phyloP scores from a whole-genome alignment of 64 coral and sea anemone species.

The Dendronephthya gigantea region DNA sequence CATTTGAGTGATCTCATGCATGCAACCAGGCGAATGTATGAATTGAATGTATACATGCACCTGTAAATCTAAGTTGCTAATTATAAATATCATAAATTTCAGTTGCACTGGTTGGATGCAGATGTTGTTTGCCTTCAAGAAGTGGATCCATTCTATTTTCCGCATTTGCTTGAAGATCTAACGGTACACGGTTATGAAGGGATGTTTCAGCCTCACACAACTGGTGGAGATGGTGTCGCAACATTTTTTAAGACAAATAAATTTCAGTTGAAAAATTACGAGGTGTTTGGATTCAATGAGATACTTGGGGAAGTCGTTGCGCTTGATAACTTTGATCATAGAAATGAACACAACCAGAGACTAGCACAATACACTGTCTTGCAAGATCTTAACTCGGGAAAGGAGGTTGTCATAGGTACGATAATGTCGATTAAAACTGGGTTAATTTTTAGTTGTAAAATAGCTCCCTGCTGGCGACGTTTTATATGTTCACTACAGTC shows the following conservation, averaged over 20 bases:
- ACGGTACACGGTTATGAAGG: constrained; percentile 10
- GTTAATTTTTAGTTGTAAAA: no score
- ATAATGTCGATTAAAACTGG: no score
- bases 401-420: neutral
- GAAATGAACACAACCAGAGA: no score
- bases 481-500: no score
- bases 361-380: constrained; percentile 7
- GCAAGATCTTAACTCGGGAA: neutral
- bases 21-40: no score
- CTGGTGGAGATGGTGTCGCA: constrained; percentile 19
- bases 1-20: no score
- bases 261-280: constrained; percentile 23
- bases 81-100: neutral
- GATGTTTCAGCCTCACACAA: neutral
- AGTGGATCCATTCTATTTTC: constrained; percentile 32
- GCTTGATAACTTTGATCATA: neutral
- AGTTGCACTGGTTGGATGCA: constrained; percentile 35
- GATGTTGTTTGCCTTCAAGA: constrained; percentile 51
- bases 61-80: no score
- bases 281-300: constrained; percentile 2
- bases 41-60: no score
- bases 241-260: constrained; percentile 26
- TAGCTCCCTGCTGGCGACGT: no score
- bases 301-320: neutral
- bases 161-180: constrained; percentile 20